Evolutionary conservation across 2,888 invertebrate genomes (phyloP).

Genomic region (Zhuqinia jingwanae): DNA sequence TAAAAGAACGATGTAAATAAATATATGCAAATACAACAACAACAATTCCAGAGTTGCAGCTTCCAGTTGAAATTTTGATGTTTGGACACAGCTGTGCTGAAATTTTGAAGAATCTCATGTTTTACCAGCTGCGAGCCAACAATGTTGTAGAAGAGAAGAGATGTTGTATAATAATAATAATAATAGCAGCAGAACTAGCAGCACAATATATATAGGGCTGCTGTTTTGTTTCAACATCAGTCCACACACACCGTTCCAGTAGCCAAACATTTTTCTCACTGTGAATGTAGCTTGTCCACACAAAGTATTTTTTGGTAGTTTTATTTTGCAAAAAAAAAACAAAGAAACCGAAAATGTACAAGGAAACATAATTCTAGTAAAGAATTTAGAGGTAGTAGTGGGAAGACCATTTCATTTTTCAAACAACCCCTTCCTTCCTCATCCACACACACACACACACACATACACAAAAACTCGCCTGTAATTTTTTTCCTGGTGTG

Average conservation of each 20-base stretch:
- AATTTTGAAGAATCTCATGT: conserved; percentile 70
- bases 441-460: not conserved
- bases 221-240: conserved; percentile 11
- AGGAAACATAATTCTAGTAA: no score
- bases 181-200: conserved; percentile 21
- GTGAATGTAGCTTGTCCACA: no score
- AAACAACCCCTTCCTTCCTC: not conserved
- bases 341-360: no score
- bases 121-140: conserved; percentile 64
- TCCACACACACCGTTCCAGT: not conserved
- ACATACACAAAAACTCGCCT: no score
- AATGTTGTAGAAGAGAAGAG: no score
- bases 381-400: no score
- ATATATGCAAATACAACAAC: not conserved
- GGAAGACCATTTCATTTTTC: no score
- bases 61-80: conserved; percentile 57
- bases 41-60: not conserved
- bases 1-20: not conserved
- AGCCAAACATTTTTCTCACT: no score
- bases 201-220: no score
- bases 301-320: no score
- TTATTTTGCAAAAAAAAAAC: no score
- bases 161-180: conserved; percentile 53
- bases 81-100: conserved; percentile 68
- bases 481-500: no score